Conservation (phyloP, 2,113 vertebrate genomes). For the Potamarius usumacintae region DNA sequence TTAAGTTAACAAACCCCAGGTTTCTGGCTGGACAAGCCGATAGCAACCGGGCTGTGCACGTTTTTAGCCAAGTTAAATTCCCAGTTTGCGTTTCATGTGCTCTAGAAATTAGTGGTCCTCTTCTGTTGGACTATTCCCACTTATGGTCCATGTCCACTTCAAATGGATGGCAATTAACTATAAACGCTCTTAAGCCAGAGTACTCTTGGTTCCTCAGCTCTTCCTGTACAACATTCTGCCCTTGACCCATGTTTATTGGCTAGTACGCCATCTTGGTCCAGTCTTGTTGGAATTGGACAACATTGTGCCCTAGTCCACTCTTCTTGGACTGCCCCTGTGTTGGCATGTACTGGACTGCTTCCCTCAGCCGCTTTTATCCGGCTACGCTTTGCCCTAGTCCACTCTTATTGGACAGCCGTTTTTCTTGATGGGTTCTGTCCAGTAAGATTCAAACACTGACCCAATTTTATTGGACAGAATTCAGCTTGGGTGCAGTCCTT, state of each 20-base stretch:
- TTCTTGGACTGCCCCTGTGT: not conserved
- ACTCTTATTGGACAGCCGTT: not conserved
- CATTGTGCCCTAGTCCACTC: not conserved
- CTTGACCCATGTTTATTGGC: not conserved
- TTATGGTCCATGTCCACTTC: not conserved
- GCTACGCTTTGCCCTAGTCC: not conserved
- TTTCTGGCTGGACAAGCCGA: not conserved
- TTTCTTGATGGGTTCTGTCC: not conserved
- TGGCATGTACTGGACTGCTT: not conserved
- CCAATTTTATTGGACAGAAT: not conserved
- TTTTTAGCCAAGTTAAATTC: not conserved
- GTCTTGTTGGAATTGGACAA: not conserved
- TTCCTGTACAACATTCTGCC: not conserved
- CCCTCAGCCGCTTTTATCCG: not conserved
- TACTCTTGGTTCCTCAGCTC: not conserved
- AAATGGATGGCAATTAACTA: not conserved
- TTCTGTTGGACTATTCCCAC: not conserved
- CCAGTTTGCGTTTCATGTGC: not conserved
- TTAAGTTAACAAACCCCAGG: slow-evolving; percentile 8
- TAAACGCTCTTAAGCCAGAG: not conserved
- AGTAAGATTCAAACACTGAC: not conserved
- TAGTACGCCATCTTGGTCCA: not conserved
- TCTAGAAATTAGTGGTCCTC: not conserved
- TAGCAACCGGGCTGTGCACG: not conserved
- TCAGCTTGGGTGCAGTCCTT: not conserved